Conservation (phyloP, 2,797 vertebrate species). For the Melanogrammus aeglefinus region DNA sequence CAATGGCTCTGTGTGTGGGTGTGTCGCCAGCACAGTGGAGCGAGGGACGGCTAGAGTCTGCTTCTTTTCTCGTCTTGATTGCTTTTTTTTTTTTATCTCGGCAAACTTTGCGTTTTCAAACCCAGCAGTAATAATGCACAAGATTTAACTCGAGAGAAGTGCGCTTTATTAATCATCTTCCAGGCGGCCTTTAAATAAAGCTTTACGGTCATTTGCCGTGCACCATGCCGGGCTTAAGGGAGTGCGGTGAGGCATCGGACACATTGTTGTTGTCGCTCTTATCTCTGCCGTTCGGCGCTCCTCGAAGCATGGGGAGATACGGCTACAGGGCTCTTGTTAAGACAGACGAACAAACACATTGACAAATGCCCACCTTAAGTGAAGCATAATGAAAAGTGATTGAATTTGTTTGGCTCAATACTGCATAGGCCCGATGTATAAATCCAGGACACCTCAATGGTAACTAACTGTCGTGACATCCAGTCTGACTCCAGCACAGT, state of each 20-base stretch:
- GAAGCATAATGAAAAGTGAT: too few relatives aligned
- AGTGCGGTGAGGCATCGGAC: background rate
- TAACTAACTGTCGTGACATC: too few relatives aligned
- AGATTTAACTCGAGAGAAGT: constrained; percentile 4
- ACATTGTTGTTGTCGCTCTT: too few relatives aligned
- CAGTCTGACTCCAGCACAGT: too few relatives aligned
- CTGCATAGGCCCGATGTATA: too few relatives aligned
- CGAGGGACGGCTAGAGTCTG: constrained; percentile 39
- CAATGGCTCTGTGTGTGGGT: constrained; percentile 60
- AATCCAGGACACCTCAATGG: too few relatives aligned
- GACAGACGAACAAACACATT: too few relatives aligned
- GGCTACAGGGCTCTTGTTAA: too few relatives aligned
- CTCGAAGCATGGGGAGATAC: too few relatives aligned
- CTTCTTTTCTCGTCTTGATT: constrained; percentile 8
- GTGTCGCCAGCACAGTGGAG: constrained; percentile 48
- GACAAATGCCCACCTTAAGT: too few relatives aligned
- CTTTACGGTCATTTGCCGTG: background rate
- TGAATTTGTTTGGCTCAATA: too few relatives aligned
- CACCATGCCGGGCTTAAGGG: background rate
- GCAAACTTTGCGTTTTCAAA: constrained; percentile 36
- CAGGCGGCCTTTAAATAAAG: background rate
- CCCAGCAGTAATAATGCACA: constrained; percentile 29
- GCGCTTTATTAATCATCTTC: constrained; percentile 1
- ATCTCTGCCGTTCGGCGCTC: too few relatives aligned
- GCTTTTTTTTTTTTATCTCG: constrained; percentile 8